A percentile compares a stretch with the other conserved stretches of the same genome.
Conservation (phyloP, 2,797 vertebrate genomes). For the Lindbergichthys nudifrons region DNA sequence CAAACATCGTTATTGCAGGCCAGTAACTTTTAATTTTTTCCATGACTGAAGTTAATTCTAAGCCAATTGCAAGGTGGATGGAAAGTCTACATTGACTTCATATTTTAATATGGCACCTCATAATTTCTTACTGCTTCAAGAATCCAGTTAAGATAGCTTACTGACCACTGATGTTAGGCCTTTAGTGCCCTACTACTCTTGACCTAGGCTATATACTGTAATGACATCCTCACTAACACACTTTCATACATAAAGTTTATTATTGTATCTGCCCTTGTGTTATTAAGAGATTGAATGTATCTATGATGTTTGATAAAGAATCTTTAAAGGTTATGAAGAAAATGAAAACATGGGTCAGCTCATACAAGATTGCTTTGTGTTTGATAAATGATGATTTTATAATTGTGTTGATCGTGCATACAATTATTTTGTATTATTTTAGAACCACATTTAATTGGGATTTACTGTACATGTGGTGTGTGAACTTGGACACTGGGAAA, state of each 20-base stretch:
- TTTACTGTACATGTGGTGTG: slow-evolving; percentile 16
- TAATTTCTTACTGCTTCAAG: slow-evolving; percentile 23
- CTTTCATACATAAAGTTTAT: slow-evolving; percentile 42
- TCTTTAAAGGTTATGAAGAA: slow-evolving; percentile 29
- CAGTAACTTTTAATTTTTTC: neutral
- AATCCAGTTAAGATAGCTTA: neutral
- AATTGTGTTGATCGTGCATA: slow-evolving; percentile 41
- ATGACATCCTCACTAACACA: slow-evolving; percentile 50
- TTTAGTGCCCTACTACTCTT: neutral
- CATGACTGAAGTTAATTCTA: neutral
- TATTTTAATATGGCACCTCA: slow-evolving; percentile 27
- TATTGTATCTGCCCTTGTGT: slow-evolving; percentile 32
- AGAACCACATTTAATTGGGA: slow-evolving; percentile 15
- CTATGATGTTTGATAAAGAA: slow-evolving; percentile 43
- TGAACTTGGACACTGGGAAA: slow-evolving; percentile 25
- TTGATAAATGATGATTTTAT: slow-evolving; percentile 34
- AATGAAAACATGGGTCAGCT: slow-evolving; percentile 37
- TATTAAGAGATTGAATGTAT: slow-evolving; percentile 68
- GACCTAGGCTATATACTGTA: slow-evolving; percentile 21
- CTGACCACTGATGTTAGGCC: slow-evolving; percentile 1
- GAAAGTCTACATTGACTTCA: neutral
- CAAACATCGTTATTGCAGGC: neutral
- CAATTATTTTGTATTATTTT: slow-evolving; percentile 18
- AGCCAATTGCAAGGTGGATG: neutral
- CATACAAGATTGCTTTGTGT: slow-evolving; percentile 19